Conservation (phyloP, 92 coral and sea anemone species). For the Parazoanthus atlanticus region DNA sequence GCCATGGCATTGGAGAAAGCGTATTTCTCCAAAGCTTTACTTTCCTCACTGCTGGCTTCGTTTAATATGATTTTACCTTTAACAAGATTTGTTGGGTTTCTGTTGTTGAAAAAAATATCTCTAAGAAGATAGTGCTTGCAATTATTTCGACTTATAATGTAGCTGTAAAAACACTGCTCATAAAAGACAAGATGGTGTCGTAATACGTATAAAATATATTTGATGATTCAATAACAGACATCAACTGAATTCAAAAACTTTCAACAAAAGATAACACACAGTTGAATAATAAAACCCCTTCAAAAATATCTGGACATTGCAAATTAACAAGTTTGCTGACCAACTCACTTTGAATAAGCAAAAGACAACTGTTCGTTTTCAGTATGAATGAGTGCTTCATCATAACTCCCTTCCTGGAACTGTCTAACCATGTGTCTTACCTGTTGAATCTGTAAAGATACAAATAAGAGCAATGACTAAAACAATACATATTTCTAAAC, state of each 20-base stretch:
- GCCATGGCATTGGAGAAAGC: slow-evolving; percentile 87
- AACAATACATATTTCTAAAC: background rate
- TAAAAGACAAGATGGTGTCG: too few relatives aligned
- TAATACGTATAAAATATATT: too few relatives aligned
- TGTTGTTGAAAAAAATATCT: background rate
- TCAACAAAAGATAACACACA: background rate
- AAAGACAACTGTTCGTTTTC: slow-evolving; percentile 79
- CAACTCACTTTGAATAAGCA: slow-evolving; percentile 73
- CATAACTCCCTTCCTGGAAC: slow-evolving; percentile 73
- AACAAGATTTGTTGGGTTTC: slow-evolving; percentile 69
- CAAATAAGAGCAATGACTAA: background rate
- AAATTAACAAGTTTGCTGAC: background rate
- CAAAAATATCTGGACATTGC: too few relatives aligned
- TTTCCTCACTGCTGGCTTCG: slow-evolving; percentile 57
- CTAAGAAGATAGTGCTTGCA: background rate
- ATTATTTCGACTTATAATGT: background rate
- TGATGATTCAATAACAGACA: too few relatives aligned
- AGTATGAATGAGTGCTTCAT: slow-evolving; percentile 57
- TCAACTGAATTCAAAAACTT: too few relatives aligned
- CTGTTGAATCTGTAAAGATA: slow-evolving; percentile 53
- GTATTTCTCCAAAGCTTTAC: slow-evolving; percentile 70
- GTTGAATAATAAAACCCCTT: background rate
- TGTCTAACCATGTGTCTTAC: slow-evolving; percentile 60
- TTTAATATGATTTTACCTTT: slow-evolving; percentile 68
- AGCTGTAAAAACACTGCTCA: background rate